These are phyloP conservation scores for Lasius platythorax DNA, from an alignment of 2,888 invertebrate species.

Conservation along the genomic window DNA sequence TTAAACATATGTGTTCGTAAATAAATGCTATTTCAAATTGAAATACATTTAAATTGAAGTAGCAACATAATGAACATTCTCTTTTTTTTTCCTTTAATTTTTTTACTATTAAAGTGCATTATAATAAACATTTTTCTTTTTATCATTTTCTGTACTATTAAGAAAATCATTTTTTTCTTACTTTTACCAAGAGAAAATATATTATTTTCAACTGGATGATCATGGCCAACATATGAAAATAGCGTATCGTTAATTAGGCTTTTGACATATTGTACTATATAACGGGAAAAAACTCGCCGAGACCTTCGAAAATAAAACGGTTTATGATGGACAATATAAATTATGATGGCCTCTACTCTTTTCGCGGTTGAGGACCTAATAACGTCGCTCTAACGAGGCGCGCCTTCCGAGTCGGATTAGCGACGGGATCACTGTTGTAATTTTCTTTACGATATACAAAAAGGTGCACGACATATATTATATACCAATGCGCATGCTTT, in stretches of 20 bases:
- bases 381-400: background rate
- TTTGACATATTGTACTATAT: background rate
- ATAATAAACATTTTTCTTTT: no score
- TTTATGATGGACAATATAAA: slow-evolving; percentile 60
- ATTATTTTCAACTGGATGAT: background rate
- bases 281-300: slow-evolving; percentile 61
- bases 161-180: no score
- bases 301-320: slow-evolving; percentile 53
- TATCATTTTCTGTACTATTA: no score
- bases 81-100: no score
- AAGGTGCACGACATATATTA: background rate
- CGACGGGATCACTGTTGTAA: background rate
- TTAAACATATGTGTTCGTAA: no score
- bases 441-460: slow-evolving; percentile 11
- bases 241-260: background rate
- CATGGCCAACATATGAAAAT: background rate
- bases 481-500: slow-evolving; percentile 5
- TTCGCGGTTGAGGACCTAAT: background rate
- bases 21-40: no score
- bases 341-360: background rate
- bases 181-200: no score
- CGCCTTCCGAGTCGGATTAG: slow-evolving; percentile 1
- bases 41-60: no score
- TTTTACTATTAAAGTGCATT: no score
- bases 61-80: no score